Evolutionary conservation across 2,888 invertebrate species (phyloP).

Genomic region (Itoplectis maculator): DNA sequence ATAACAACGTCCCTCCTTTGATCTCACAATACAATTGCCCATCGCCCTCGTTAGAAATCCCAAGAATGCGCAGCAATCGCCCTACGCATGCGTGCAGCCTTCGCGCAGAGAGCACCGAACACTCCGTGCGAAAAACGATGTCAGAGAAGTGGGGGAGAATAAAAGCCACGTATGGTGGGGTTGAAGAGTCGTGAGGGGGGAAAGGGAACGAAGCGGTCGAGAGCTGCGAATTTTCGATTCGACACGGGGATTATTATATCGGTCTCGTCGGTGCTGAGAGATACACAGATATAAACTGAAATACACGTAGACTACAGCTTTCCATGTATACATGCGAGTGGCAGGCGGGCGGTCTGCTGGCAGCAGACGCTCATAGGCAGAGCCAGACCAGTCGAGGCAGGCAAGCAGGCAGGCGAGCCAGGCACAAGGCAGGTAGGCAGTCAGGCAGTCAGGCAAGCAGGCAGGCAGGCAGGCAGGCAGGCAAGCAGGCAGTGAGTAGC

Average conservation of each 20-base stretch:
- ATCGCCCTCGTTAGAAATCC: no score
- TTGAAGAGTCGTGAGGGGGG: constrained; percentile 32
- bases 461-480: not conserved
- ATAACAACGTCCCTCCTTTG: no score
- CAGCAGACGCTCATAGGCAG: no score
- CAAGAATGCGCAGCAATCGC: no score
- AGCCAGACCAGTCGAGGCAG: no score
- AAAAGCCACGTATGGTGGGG: constrained; percentile 13
- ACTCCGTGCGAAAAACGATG: constrained; percentile 8
- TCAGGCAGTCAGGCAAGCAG: not conserved
- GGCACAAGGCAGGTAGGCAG: not conserved
- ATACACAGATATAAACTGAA: constrained; percentile 33
- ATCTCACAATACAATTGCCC: no score
- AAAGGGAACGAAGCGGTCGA: constrained; percentile 58
- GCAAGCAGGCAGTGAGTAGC: constrained; percentile 11
- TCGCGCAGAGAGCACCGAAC: no score
- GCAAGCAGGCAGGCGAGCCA: no score
- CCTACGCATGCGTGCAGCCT: no score
- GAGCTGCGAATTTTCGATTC: constrained; percentile 79
- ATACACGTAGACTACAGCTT: constrained; percentile 39
- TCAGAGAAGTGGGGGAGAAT: constrained; percentile 35
- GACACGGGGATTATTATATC: constrained; percentile 79
- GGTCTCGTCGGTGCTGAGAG: constrained; percentile 55
- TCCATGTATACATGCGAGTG: constrained; percentile 17
- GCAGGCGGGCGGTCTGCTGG: not conserved